Base-by-base conservation (phyloP, 2,113 vertebrate genomes). In the Aspidoscelis tigris region DNA sequence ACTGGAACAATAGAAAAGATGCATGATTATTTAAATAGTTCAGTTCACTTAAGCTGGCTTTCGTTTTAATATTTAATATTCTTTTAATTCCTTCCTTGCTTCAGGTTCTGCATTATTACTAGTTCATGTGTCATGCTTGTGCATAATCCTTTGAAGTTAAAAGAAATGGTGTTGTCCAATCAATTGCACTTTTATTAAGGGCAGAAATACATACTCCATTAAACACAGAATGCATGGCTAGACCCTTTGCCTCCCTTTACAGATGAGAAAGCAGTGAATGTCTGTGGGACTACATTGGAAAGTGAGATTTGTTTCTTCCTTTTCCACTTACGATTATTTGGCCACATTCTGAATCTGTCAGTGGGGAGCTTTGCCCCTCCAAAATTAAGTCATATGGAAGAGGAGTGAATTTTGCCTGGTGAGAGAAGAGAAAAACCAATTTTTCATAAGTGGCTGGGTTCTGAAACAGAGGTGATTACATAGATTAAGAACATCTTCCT, bases 1-100 rank as follows among this genome's bases (percentile, higher is more conserved):
- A 61, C 58, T 18, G 58, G 18, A 61, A 61, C 18, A 61, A 61
- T 66, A 66, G 82, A 89, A 69, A 69, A 14, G 53, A 86, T 85
- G 44, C 4, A 58, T 64, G 24, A 33, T 79, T 65, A 64, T 53
- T 12, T 66, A 68, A 66, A 68, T 41, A 75, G 6, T 20, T 26
- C 2, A 24, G 12, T 79, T 18, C 44, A 39, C 33, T 64, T 73
- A 66, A 26, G 16, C 2, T 64, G 41, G 11, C 21, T 47, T 18
- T 55, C 55, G 41, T 68, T 44, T n/a, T 43, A 64, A 61, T 44
- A 44, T 66, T 24, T 44, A 39, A 20, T 14, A 6, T 20, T 41
- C 55, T 70, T 81, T 50, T 50, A 50, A 50, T 6, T 9, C 5
- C 33, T 73, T 72, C 21, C 20, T 58, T 6, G 11, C 65, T 77